Evolutionary conservation across 1,140 invertebrate species (phyloP).

Genomic region (Heliothis subflexa): DNA sequence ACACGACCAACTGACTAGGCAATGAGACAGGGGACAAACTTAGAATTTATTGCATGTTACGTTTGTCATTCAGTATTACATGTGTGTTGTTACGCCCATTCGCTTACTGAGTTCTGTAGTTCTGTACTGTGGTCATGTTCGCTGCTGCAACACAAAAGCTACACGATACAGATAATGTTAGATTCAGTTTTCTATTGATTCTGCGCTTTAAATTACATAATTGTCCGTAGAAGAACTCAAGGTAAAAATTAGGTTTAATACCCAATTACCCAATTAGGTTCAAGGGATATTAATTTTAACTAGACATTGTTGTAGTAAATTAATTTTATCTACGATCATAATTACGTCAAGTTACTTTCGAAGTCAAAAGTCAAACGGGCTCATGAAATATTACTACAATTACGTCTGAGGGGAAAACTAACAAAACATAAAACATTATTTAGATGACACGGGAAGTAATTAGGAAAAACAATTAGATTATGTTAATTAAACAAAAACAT

Average conservation of each 20-base stretch:
- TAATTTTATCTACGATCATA: conserved; percentile 47
- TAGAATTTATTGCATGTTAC: conserved; percentile 38
- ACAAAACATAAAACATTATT: conserved; percentile 2
- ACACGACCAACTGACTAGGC: conserved; percentile 42
- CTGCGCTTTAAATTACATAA: too few species aligned
- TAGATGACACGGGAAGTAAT: not conserved
- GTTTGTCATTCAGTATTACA: conserved; percentile 33
- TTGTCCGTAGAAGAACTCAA: too few species aligned
- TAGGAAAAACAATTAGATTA: not conserved
- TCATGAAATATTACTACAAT: conserved; percentile 62
- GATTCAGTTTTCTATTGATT: too few species aligned
- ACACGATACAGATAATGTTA: not conserved
- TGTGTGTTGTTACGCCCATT: conserved; percentile 12
- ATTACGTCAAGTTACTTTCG: conserved; percentile 50
- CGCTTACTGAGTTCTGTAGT: conserved; percentile 25
- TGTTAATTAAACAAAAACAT: not conserved
- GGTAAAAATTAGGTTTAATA: too few species aligned
- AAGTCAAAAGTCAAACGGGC: conserved; percentile 59
- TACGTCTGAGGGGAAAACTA: not conserved
- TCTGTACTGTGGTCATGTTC: conserved; percentile 3
- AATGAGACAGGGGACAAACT: conserved; percentile 45
- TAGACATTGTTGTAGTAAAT: conserved; percentile 37
- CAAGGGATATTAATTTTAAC: conserved; percentile 26
- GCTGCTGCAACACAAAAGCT: not conserved
- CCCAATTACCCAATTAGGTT: not conserved